Conservation (phyloP, 1,140 invertebrate species). For the Pachypsylla venusta region DNA sequence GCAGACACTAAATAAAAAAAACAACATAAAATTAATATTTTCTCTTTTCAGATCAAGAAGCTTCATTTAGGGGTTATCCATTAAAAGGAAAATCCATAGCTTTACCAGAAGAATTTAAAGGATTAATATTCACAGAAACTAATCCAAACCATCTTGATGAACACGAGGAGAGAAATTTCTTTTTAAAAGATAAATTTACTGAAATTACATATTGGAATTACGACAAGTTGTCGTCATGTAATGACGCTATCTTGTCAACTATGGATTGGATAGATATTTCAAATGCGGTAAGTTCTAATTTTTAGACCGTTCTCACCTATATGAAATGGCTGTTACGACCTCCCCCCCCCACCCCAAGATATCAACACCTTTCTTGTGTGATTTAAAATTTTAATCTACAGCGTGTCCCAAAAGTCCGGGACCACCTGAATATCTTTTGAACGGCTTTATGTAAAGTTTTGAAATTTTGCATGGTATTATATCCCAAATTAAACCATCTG, state of each 20-base stretch:
- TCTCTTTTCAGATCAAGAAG: background rate
- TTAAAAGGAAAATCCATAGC: background rate
- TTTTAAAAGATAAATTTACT: background rate
- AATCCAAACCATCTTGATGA: background rate
- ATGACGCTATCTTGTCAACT: slow-evolving; percentile 47
- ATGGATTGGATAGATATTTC: slow-evolving; percentile 63
- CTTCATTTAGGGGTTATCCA: background rate
- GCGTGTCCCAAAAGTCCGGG: no score
- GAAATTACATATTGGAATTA: slow-evolving; percentile 58
- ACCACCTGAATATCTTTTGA: no score
- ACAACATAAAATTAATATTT: background rate
- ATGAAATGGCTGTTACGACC: no score
- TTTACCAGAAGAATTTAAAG: background rate
- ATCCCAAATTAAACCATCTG: no score
- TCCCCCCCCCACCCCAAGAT: no score
- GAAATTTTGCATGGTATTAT: no score
- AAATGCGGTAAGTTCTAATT: slow-evolving; percentile 45
- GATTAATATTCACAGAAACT: slow-evolving; percentile 1
- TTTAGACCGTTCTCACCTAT: no score
- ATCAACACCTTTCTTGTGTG: no score
- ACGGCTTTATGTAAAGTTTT: no score
- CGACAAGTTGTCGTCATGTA: slow-evolving; percentile 48
- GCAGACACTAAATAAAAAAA: background rate
- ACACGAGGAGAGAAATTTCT: background rate
- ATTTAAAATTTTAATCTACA: no score